A percentile compares a stretch with the other conserved stretches of the same genome.
These are phyloP conservation scores for Vultur gryphus DNA, from an alignment of 2,797 vertebrate species.

Conservation along the genomic window DNA sequence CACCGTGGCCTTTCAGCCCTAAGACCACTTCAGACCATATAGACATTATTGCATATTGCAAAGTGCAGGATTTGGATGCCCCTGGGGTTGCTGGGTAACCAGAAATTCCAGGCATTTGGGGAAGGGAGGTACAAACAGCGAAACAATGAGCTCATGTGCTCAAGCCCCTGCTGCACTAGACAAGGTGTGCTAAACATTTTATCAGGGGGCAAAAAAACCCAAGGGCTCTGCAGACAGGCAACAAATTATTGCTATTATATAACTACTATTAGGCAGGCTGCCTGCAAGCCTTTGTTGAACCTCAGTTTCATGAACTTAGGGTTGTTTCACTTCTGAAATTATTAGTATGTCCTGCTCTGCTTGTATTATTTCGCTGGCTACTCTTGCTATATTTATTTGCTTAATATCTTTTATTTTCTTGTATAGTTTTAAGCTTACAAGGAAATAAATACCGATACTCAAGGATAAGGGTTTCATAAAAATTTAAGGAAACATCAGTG, in stretches of 20 bases:
- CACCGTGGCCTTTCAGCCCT: not conserved
- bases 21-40: not conserved
- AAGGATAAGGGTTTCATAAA: not conserved
- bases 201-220: not conserved
- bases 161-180: not conserved
- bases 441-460: not conserved
- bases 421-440: not conserved
- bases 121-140: not conserved
- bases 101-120: slow-evolving; percentile 31
- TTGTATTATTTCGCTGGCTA: not conserved
- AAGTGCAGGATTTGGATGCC: not conserved
- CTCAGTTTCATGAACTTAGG: not conserved
- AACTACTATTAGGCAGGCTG: not conserved
- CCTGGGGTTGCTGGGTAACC: not conserved
- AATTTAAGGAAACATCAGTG: not conserved
- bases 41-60: not conserved
- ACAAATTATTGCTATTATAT: not conserved
- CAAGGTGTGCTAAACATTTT: slow-evolving; percentile 4
- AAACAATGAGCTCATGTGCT: not conserved
- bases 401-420: not conserved
- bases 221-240: not conserved
- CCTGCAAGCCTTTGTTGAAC: not conserved
- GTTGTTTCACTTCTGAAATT: not conserved
- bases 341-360: not conserved
- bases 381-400: not conserved